Base-by-base conservation (phyloP, 2,888 invertebrate species). In the Ceramica pisi region DNA sequence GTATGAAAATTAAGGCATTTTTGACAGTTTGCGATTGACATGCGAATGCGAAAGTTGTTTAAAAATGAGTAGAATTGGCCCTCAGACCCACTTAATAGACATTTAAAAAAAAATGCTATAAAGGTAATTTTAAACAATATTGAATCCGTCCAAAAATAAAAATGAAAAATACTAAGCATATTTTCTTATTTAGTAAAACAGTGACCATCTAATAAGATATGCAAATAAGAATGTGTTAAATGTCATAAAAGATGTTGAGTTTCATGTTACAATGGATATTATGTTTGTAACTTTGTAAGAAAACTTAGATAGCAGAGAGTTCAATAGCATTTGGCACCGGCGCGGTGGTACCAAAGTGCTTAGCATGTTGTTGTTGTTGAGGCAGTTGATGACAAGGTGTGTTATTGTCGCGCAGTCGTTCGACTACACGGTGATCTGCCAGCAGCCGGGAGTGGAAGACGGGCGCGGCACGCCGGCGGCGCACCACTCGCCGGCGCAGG, bases 361-460 rank as follows among this genome's bases (percentile, higher is more conserved):
- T n/a, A 9, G 10, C 19, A 16, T 46, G 44, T 21, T 35, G 16
- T 14, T 9, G 21, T 38, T 63, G 59, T 56, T 57, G n/a, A 38
- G 26, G 10, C 0, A 7, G 35, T 35, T 64, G 50, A 67, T 56
- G 63, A 51, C 38, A 68, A 66, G 59, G 44, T 69, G 3, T 60
- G 10, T 71, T 73, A 35, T 77, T 78, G 44, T 66, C 80, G 84
- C 79, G 81, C 97, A 98, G 98, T 98, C 98, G 84, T 99, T 99
- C 96, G 98, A 99, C 95, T 99, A 99, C 95, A 98, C 98, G 94
- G 98, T 98, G 94, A 97, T 98, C 90, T 98, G 98, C 96, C 98
- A 98, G 92, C 96, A 97, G 86, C 97, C 97, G 74, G 88, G 93
- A 89, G 91, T 96, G 78, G 96, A 96, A 60, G 96, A 97, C 83